These are phyloP conservation scores for Philypnodon macrostomus DNA, from an alignment of 2,797 vertebrate species.

Conservation along the genomic window DNA sequence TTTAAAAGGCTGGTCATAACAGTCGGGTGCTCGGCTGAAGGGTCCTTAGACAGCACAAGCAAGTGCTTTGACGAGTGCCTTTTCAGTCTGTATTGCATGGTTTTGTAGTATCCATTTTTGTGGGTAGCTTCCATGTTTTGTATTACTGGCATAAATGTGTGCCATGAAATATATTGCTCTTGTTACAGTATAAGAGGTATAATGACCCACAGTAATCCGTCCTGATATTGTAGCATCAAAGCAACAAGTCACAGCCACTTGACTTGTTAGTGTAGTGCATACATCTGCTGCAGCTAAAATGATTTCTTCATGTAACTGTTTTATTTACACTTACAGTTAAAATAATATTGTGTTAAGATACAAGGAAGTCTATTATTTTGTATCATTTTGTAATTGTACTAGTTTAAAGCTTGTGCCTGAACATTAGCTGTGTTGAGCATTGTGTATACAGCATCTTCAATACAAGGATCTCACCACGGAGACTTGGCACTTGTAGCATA, in stretches of 20 bases:
- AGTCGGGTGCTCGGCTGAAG: slow-evolving; percentile 34
- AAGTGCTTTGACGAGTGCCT: slow-evolving; percentile 24
- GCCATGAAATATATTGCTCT: no score
- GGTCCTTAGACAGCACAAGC: slow-evolving; percentile 29
- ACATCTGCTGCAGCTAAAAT: neutral
- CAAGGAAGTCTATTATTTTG: neutral
- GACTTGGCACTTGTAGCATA: slow-evolving; percentile 42
- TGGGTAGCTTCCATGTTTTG: neutral
- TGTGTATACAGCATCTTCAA: slow-evolving; percentile 29
- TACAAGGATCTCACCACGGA: slow-evolving; percentile 34
- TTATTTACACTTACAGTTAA: neutral
- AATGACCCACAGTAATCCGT: no score
- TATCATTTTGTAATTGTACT: neutral
- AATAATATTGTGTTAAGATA: neutral
- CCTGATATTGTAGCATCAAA: no score
- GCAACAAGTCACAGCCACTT: neutral
- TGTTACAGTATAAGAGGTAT: no score
- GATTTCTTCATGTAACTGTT: neutral
- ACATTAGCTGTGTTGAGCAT: slow-evolving; percentile 27
- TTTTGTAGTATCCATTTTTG: slow-evolving; percentile 5
- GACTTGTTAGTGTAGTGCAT: no score
- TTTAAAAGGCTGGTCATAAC: slow-evolving; percentile 34
- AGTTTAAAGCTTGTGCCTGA: slow-evolving; percentile 17
- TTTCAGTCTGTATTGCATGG: slow-evolving; percentile 8
- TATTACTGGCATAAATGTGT: neutral